A percentile compares a stretch with the other conserved stretches of the same genome.
phyloP scores from a whole-genome alignment of 2,888 invertebrate genomes.

The Hymenopus coronatus region DNA sequence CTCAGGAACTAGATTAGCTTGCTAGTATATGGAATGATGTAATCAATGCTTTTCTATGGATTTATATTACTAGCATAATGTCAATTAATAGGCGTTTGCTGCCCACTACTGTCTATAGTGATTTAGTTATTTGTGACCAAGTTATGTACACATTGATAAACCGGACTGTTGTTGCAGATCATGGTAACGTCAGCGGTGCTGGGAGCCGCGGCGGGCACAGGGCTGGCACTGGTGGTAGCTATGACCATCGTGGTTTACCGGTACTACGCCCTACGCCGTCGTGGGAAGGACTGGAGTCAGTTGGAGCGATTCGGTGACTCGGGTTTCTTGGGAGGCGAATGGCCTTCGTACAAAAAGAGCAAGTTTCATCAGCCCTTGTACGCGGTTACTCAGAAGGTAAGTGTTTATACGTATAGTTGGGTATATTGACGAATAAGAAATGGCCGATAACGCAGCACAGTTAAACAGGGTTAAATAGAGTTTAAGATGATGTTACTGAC shows the following conservation, averaged over 20 bases:
- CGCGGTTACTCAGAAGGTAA: slow-evolving; percentile 37
- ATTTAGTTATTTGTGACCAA: too few relatives aligned
- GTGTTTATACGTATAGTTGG: not conserved
- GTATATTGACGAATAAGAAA: not conserved
- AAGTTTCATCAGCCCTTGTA: slow-evolving; percentile 4
- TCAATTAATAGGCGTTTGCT: too few relatives aligned
- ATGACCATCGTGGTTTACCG: slow-evolving; percentile 65
- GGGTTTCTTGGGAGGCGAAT: slow-evolving; percentile 23
- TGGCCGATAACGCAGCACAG: too few relatives aligned
- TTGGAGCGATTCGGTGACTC: slow-evolving; percentile 49
- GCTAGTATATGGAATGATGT: too few relatives aligned
- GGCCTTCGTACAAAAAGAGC: slow-evolving; percentile 13
- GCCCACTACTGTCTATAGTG: too few relatives aligned
- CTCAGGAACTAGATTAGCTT: too few relatives aligned
- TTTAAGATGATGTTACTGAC: too few relatives aligned
- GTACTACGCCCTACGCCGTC: slow-evolving; percentile 58
- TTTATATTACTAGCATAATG: too few relatives aligned
- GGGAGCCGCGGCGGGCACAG: slow-evolving; percentile 65
- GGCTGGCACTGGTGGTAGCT: slow-evolving; percentile 61
- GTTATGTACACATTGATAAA: too few relatives aligned
- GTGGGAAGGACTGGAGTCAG: slow-evolving; percentile 61
- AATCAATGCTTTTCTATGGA: too few relatives aligned
- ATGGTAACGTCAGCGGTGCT: slow-evolving; percentile 66
- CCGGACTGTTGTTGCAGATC: not conserved
- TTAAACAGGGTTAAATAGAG: too few relatives aligned